These are phyloP conservation scores for Tigriopus californicus DNA, from an alignment of 2,888 invertebrate genomes.

Conservation along the genomic window DNA sequence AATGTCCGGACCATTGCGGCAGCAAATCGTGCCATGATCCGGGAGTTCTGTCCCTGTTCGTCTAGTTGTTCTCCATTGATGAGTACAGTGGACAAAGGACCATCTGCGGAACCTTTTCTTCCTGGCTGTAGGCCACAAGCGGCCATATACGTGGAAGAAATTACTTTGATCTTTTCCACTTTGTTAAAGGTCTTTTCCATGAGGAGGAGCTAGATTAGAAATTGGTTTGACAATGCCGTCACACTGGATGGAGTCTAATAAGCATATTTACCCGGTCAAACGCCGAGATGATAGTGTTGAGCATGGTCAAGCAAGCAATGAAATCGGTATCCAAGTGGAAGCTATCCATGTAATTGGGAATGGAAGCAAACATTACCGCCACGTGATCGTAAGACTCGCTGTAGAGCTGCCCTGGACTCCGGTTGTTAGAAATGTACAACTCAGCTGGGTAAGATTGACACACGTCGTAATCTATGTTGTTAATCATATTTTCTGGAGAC, in stretches of 20 bases:
- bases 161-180: conserved; percentile 91
- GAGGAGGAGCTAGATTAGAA: conserved; percentile 39
- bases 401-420: conserved; percentile 47
- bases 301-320: conserved; percentile 44
- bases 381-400: conserved; percentile 72
- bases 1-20: conserved; percentile 47
- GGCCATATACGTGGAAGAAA: conserved; percentile 93
- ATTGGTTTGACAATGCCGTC: not conserved
- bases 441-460: conserved; percentile 47
- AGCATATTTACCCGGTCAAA: conserved; percentile 57
- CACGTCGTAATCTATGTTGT: not conserved
- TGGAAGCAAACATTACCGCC: conserved; percentile 88
- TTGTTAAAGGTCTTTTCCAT: conserved; percentile 36
- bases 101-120: conserved; percentile 36
- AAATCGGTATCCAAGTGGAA: conserved; percentile 37
- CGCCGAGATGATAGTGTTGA: conserved; percentile 79
- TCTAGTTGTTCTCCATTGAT: no score
- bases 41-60: conserved; percentile 24
- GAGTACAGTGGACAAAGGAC: no score
- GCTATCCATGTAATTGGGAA: conserved; percentile 57
- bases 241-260: not conserved
- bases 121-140: conserved; percentile 72
- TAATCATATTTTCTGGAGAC: no score
- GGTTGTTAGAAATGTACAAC: conserved; percentile 51
- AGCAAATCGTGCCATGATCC: conserved; percentile 47